Conservation (phyloP, 1,140 invertebrate genomes). For the Oreohelix idahoensis region DNA sequence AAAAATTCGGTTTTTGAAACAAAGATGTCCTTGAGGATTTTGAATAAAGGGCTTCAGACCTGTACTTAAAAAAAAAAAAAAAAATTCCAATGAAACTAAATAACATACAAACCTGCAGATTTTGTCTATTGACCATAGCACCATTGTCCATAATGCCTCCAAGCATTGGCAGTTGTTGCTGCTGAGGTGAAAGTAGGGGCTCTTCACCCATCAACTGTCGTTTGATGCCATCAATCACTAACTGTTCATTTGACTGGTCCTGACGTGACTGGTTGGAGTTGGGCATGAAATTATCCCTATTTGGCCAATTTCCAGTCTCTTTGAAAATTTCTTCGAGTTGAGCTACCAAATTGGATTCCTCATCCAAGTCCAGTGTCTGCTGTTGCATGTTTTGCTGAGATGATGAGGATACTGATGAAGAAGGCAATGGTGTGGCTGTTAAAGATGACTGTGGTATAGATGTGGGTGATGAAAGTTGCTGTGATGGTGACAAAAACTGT, state of each 20-base stretch:
- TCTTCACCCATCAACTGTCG: constrained; percentile 86
- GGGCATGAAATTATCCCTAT: constrained; percentile 30
- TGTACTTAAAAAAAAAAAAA: too few species aligned
- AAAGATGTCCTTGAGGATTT: too few species aligned
- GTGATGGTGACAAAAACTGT: constrained; percentile 26
- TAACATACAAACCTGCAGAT: constrained; percentile 5
- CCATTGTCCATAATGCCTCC: neutral
- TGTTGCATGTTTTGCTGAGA: constrained; percentile 17
- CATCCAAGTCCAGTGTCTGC: constrained; percentile 34
- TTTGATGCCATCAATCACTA: constrained; percentile 91
- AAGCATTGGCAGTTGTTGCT: constrained; percentile 19
- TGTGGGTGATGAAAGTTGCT: constrained; percentile 28
- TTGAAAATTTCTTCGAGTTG: constrained; percentile 43
- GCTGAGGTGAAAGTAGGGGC: constrained; percentile 39
- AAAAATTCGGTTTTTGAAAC: too few species aligned
- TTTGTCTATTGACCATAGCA: neutral
- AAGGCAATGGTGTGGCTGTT: constrained; percentile 1
- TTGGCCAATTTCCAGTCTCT: constrained; percentile 19
- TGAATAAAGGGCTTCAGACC: too few species aligned
- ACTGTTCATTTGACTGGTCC: constrained; percentile 76
- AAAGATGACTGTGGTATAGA: neutral
- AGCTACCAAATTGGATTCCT: constrained; percentile 35
- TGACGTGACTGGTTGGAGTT: constrained; percentile 8
- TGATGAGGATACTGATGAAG: constrained; percentile 8
- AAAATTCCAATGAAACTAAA: too few species aligned